Evolutionary conservation across 2,888 invertebrate genomes (phyloP), one percentile per base, ranked within the genome.

Genomic region (Macaria notata): DNA sequence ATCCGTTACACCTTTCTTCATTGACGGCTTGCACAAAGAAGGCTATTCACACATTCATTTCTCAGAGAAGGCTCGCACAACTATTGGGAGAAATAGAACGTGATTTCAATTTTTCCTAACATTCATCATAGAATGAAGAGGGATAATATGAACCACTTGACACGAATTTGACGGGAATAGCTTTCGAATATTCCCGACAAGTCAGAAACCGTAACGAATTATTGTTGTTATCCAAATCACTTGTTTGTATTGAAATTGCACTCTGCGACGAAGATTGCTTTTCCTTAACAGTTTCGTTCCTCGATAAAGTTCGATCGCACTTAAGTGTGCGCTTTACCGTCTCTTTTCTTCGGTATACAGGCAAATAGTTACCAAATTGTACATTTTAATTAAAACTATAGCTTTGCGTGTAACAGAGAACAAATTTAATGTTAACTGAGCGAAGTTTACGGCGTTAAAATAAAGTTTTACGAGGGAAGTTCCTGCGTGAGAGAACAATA

Each of bases 101-200:
- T 76, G 80, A 83, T 84, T 83, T 83, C 79, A 84, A 84, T 84
- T 83, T 64, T 84, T 78, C 73, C 76, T 71, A 70, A 78, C 81
- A 85, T 86, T 85, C 83, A 83, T 84, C 81, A 84, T 83, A 80
- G 74, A 70, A 65, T 70, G 62, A 69, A 49, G 63, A 63, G 75
- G 72, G 75, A 76, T 77, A 80, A 83, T 85, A 83, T 78, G 76
- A 76, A 76, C 78, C 79, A 84, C 81, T 85, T 83, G 82, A 85
- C 75, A 81, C 71, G 73, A 72, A 82, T 84, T 83, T 82, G 84
- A 84, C 80, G 78, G 75, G 73, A 79, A 82, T 81, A 79, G 82
- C 80, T 83, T 81, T 79, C 73, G 5, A 3, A 36, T 4, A 36
- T 4, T 2, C 0, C 19, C 1, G 19, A 19, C 19, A 19, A 19